A percentile compares a stretch with the other conserved stretches of the same genome.
These are phyloP conservation scores for Cybosia mesomella DNA, from an alignment of 2,888 invertebrate species.

Conservation along the genomic window DNA sequence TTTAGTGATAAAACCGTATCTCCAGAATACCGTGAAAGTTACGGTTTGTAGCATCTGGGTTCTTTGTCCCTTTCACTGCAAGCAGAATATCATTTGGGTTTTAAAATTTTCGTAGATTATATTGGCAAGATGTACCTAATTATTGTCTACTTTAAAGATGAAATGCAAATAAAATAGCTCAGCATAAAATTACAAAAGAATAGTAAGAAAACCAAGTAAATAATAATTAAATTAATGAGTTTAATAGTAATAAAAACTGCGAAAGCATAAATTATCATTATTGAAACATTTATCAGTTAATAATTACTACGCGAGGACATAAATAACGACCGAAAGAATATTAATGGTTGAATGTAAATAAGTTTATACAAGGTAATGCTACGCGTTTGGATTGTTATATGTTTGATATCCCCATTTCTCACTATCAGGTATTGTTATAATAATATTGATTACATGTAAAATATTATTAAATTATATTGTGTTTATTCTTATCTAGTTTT, in stretches of 20 bases:
- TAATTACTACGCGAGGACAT: constrained; percentile 34
- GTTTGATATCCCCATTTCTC: neutral
- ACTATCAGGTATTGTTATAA: neutral
- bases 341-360: constrained; percentile 41
- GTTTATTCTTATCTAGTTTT: too few species aligned
- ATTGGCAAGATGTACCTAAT: too few species aligned
- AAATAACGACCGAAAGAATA: constrained; percentile 32
- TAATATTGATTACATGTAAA: neutral
- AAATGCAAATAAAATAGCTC: too few species aligned
- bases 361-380: constrained; percentile 23
- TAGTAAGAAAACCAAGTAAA: neutral
- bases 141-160: too few species aligned
- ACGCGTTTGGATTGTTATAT: neutral
- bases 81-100: too few species aligned
- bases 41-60: too few species aligned
- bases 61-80: too few species aligned
- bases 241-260: constrained; percentile 19
- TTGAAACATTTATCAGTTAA: constrained; percentile 46
- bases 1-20: too few species aligned
- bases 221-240: neutral
- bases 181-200: neutral
- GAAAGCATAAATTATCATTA: constrained; percentile 44
- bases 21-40: too few species aligned
- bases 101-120: too few species aligned
- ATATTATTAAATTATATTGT: neutral